Evolutionary conservation across 2,888 invertebrate genomes (phyloP).

Genomic region (Cryptocephalus moraei): DNA sequence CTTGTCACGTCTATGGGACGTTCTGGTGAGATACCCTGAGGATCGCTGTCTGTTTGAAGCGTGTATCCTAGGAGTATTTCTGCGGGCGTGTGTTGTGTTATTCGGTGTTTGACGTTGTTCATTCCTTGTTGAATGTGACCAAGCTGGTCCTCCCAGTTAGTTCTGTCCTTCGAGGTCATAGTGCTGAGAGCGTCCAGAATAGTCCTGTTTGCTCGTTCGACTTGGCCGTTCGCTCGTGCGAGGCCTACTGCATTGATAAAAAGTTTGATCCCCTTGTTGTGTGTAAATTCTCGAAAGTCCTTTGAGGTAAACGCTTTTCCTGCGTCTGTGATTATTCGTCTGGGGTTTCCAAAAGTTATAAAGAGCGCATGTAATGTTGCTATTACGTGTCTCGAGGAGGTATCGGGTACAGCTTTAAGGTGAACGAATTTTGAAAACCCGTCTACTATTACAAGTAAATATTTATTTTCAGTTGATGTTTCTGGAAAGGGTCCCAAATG

Average conservation of each 20-base stretch:
- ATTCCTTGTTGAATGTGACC: conserved; percentile 13
- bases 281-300: conserved; percentile 24
- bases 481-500: no score
- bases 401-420: conserved; percentile 4
- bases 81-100: conserved; percentile 8
- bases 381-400: conserved; percentile 4
- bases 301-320: conserved; percentile 6
- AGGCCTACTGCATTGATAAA: no score
- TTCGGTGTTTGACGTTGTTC: conserved; percentile 12
- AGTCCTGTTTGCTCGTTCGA: no score
- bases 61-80: no score
- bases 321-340: conserved; percentile 7
- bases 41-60: no score
- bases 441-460: conserved; percentile 2
- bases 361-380: conserved; percentile 2
- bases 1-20: no score
- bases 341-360: conserved; percentile 7
- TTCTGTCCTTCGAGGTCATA: no score
- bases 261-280: conserved; percentile 20
- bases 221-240: no score
- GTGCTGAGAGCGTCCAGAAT: no score
- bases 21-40: no score
- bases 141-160: conserved; percentile 17
- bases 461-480: not conserved
- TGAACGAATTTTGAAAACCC: conserved; percentile 9